Conservation (phyloP, 2,113 vertebrate genomes). For the Tetrax tetrax region DNA sequence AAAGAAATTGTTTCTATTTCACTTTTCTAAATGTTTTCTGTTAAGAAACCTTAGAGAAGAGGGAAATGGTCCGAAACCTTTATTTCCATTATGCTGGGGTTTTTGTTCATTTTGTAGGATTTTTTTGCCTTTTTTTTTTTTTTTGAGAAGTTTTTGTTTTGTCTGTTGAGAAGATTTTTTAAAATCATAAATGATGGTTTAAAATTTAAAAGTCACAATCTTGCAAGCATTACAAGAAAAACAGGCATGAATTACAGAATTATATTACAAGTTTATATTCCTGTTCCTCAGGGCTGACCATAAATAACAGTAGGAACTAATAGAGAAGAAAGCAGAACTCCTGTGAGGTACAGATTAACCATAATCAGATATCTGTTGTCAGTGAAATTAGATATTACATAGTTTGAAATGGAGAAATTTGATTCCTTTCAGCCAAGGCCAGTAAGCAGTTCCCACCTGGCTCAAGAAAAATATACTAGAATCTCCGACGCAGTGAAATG, state of each 20-base stretch:
- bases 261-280: not conserved
- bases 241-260: not conserved
- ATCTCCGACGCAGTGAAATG: not conserved
- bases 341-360: constrained; percentile 11
- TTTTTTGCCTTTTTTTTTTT: not conserved
- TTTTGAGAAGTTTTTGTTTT: not conserved
- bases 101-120: not conserved
- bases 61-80: not conserved
- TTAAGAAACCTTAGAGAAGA: not conserved
- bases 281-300: not conserved
- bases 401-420: constrained; percentile 9
- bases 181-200: not conserved
- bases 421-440: not conserved
- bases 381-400: constrained; percentile 15
- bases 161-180: not conserved
- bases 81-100: rapidly evolving
- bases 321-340: constrained; percentile 8
- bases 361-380: constrained; percentile 16
- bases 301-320: constrained; percentile 6
- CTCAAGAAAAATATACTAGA: not conserved
- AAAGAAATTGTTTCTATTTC: rapidly evolving
- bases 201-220: not conserved
- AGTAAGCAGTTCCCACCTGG: not conserved
- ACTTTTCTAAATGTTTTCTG: not conserved
- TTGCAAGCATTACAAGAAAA: not conserved